Evolutionary conservation across 2,113 vertebrate genomes (phyloP), one percentile per base, ranked within the genome.

Genomic region (Carassius auratus): DNA sequence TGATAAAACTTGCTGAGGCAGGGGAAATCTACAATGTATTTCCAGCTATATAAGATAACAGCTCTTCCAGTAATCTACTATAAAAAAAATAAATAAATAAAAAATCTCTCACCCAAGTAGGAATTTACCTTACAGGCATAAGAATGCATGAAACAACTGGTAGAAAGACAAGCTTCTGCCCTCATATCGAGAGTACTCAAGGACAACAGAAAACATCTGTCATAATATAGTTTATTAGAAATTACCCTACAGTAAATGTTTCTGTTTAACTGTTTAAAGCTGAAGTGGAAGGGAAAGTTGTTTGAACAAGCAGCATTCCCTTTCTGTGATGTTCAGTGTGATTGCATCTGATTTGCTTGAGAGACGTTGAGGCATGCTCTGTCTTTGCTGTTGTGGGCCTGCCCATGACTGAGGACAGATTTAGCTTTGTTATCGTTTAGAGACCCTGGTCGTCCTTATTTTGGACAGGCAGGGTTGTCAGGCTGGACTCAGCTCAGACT

Each of bases 361-460:
- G 82, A 82, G 82, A 14, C n/a, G 74, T 77, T 26, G 30, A 85
- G 78, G n/a, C 88, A 85, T n/a, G 85, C 66, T 83, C 57, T 88
- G 81, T 84, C 75, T 30, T 30, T 64, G 57, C 45, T 48, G 9
- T 48, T 12, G 45, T 79, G 50, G 19, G 66, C 30, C 77, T 62
- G 77, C 36, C 14, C 15, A 2, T 45, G 59, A 62, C 38, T 6
- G 42, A 48, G 42, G 78, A 68, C 61, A 81, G 23, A 81, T 81
- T 66, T 50, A 48, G 13, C 61, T 48, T 66, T 50, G 50, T 17
- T 66, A 10, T 66, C 66, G 42, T 50, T 30, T 9, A 4, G 33
- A 42, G 55, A 38, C 36, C 55, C 33, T 79, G 33, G 33, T 61
- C 76, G 8, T 7, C 33, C 57, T 79, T 57, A 45, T 66, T 81